phyloP scores from a whole-genome alignment of 2,888 invertebrate species.

The Eupithecia vulgata region DNA sequence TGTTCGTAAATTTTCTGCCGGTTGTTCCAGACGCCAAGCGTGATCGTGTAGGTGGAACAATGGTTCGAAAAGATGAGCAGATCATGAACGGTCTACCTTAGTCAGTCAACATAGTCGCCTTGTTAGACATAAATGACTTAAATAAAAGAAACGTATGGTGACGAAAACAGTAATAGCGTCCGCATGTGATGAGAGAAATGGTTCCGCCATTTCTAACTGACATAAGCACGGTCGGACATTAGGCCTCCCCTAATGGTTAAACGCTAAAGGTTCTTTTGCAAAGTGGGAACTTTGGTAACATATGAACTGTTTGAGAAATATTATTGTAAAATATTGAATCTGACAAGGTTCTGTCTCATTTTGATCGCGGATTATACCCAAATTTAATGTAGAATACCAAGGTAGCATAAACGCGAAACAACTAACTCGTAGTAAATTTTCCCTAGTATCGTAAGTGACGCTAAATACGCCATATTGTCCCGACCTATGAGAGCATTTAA shows the following conservation, averaged over 20 bases:
- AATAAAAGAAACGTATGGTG: no score
- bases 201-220: no score
- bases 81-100: not conserved
- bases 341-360: no score
- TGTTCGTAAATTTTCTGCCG: not conserved
- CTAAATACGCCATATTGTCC: constrained; percentile 1
- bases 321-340: no score
- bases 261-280: no score
- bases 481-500: not conserved
- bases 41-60: not conserved
- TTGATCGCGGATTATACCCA: not conserved
- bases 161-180: no score
- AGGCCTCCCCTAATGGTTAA: no score
- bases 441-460: not conserved
- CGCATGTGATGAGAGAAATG: not conserved
- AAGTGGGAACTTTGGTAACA: no score
- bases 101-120: not conserved
- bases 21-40: not conserved
- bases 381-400: no score
- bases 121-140: not conserved
- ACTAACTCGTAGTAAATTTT: not conserved
- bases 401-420: not conserved
- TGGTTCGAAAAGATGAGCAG: not conserved
- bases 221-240: not conserved
- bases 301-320: no score